Evolutionary conservation across 2,888 invertebrate genomes (phyloP).

Genomic region (Hedychridium roseum): DNA sequence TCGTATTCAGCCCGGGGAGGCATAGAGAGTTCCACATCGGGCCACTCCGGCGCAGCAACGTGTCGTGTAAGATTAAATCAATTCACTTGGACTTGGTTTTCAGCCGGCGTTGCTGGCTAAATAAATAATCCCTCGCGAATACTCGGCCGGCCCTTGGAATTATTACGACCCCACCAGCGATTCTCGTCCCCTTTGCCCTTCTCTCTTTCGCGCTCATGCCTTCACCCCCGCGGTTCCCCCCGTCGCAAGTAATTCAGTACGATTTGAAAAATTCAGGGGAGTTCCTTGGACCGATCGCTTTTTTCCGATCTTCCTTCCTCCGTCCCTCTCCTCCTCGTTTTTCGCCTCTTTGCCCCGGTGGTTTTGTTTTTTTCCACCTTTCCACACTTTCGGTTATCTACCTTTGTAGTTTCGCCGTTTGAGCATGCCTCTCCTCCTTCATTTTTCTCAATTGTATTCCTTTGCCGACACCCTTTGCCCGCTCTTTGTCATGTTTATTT

Average conservation of each 20-base stretch:
- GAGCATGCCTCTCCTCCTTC: no score
- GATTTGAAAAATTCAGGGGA: conserved; percentile 34
- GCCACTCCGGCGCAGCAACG: no score
- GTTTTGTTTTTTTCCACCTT: no score
- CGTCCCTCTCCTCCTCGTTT: no score
- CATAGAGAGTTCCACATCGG: background rate
- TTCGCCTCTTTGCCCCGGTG: no score
- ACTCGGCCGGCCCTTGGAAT: conserved; percentile 10
- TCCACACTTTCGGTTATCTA: no score
- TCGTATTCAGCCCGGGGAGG: background rate
- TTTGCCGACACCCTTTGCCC: no score
- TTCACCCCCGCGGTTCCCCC: conserved; percentile 5
- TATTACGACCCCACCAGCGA: conserved; percentile 14
- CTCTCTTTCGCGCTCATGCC: background rate
- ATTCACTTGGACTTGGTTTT: background rate
- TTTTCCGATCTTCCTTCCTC: conserved; percentile 15
- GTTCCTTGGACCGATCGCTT: conserved; percentile 14
- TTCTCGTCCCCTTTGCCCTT: background rate
- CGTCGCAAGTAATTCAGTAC: conserved; percentile 31
- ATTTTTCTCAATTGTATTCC: no score
- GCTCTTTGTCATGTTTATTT: no score
- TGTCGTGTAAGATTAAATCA: conserved; percentile 9
- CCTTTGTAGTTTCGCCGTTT: no score
- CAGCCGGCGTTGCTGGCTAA: conserved; percentile 12
- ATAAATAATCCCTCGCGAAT: conserved; percentile 12